Evolutionary conservation across 2,888 invertebrate genomes (phyloP).

Genomic region (Timema podura): DNA sequence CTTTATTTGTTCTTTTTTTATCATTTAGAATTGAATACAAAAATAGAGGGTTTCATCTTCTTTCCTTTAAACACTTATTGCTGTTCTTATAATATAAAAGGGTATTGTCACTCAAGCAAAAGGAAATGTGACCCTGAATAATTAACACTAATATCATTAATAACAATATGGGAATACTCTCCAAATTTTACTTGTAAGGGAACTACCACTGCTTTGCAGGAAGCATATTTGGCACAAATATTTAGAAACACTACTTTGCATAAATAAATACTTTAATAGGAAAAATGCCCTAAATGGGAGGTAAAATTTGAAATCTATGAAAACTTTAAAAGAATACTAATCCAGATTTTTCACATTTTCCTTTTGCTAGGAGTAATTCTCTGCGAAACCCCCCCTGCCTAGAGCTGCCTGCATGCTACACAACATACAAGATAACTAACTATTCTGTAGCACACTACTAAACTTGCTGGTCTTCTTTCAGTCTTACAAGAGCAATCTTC

Average conservation of each 20-base stretch:
- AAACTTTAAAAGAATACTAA: constrained; percentile 19
- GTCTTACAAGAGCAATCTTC: too few species aligned
- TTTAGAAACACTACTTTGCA: constrained; percentile 9
- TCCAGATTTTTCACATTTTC: constrained; percentile 28
- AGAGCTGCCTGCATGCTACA: too few species aligned
- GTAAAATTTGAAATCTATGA: too few species aligned
- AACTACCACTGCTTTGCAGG: constrained; percentile 14
- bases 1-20: constrained; percentile 34
- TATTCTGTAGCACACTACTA: neutral
- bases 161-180: neutral
- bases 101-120: constrained; percentile 39
- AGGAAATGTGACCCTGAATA: constrained; percentile 28
- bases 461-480: too few species aligned
- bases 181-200: neutral
- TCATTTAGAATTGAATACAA: constrained; percentile 46
- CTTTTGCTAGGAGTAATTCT: constrained; percentile 31
- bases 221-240: constrained; percentile 28
- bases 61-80: constrained; percentile 46
- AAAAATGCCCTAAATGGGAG: neutral
- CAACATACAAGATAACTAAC: constrained; percentile 12
- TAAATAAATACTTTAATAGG: constrained; percentile 16
- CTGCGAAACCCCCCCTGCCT: constrained; percentile 29
- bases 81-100: constrained; percentile 45
- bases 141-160: constrained; percentile 15
- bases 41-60: constrained; percentile 51